These are phyloP conservation scores for Paramormyrops kingsleyae DNA, from an alignment of 2,113 vertebrate species.

Conservation along the genomic window DNA sequence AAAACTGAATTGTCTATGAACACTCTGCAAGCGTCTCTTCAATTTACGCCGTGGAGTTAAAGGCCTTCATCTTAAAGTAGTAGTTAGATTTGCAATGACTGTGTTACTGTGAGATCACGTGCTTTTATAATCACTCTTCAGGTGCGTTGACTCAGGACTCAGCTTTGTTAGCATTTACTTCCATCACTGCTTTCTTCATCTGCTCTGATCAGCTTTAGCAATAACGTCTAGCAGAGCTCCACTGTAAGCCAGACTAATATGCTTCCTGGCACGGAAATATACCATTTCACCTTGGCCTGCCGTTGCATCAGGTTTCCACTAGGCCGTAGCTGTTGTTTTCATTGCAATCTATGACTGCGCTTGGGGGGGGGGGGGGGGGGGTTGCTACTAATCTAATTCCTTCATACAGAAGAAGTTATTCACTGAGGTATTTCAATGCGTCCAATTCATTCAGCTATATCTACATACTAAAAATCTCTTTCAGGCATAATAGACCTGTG, in stretches of 20 bases:
- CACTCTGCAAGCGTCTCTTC: constrained; percentile 9
- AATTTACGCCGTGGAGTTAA: constrained; percentile 25
- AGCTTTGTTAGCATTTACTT: constrained; percentile 40
- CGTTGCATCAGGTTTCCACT: constrained; percentile 25
- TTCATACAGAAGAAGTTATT: not conserved
- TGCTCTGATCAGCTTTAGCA: constrained; percentile 63
- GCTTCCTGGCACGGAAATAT: constrained; percentile 44
- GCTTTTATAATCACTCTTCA: not conserved
- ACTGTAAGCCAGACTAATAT: constrained; percentile 57
- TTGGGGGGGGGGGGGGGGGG: not conserved
- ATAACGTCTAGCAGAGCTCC: constrained; percentile 53
- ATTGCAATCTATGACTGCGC: not conserved
- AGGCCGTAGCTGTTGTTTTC: constrained; percentile 8
- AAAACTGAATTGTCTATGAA: constrained; percentile 24
- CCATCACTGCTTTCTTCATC: constrained; percentile 46
- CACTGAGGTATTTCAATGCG: not conserved
- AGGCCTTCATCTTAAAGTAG: not conserved
- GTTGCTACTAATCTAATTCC: not conserved
- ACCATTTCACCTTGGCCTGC: constrained; percentile 35
- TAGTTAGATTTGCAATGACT: not conserved
- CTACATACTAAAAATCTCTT: not conserved
- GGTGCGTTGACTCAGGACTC: constrained; percentile 50
- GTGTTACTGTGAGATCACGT: not conserved
- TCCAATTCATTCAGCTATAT: not conserved
- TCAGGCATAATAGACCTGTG: not conserved